Base-by-base conservation (phyloP, 1,140 invertebrate genomes). In the Patella vulgata region DNA sequence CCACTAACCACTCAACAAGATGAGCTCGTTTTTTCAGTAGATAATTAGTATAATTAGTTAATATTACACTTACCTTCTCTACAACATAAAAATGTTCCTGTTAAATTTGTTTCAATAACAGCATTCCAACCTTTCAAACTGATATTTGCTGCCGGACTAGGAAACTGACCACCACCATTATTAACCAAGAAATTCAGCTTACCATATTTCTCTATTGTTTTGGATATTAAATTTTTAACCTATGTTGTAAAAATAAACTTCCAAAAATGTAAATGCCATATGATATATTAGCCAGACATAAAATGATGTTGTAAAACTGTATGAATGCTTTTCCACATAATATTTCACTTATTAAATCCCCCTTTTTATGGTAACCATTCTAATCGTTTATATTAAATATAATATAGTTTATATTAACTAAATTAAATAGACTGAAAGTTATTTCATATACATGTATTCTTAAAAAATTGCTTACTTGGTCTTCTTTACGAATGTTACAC, bases 151-250 rank as follows among this genome's bases (percentile, higher is more conserved):
- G 78, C 80, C 12, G 75, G 68, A 14, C 74, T 77, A 0, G 77
- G 68, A 74, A 87, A 87, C 73, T 87, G 87, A 5, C 87, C 87
- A n/a, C 87, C 87, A 23, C 85, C 86, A 80, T 87, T 87, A 62
- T 87, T 87, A 1, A 87, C 81, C 28, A 87, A 61, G 65, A 76
- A 86, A 63, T 87, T 85, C 25, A 87, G 53, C 61, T 77, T 81
- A 5, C 85, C 86, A 74, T 80, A 82, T 33, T 75, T 73, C 12
- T 66, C 46, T 8, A 86, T 12, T 12, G 84, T 85, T 11, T 60
- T 56, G 39, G 64, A 44, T 8, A 86, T 76, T 50, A 85, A 53
- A 27, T 75, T 65, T 52, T 82, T 59, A 8, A 84, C 82, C 83
- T 84, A 44, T 27, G 62, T 63, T 52, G 23, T 46, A 62, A 46